Evolutionary conservation across 2,888 invertebrate species (phyloP), one percentile per base, ranked within the genome.

Genomic region (Muscina levida): DNA sequence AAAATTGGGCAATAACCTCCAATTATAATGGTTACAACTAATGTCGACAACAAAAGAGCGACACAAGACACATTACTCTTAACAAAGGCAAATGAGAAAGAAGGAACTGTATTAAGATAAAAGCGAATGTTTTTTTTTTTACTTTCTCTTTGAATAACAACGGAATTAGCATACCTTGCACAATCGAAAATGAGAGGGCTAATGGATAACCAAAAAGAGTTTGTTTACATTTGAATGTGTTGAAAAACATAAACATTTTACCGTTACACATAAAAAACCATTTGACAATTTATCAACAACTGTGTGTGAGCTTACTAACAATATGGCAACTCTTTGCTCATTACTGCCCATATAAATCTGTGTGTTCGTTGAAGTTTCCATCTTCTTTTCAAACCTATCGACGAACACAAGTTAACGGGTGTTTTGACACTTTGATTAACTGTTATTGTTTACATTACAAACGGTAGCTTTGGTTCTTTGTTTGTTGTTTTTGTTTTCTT

Each of bases 381-480:
- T 31, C 31, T 31, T 31, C 3, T 4, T 53, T 1, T 5, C 53
- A n/a, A 11, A 53, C 53, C 53, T 11, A 53, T 53, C 53, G 53
- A 42, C 53, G 53, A 42, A 42, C 37, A 59, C 39, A 59, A 10
- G 37, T 15, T 37, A 37, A 62, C 39, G 62, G 62, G 42, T 62
- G 26, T 48, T 76, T 72, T 77, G 72, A 72, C 67, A 77, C 51
- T 68, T 42, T 77, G 19, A 68, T 68, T 72, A 59, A 67, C 39
- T 77, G 66, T 57, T 57, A 42, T 42, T 72, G 72, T 77, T 66
- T 67, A 37, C 42, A 13, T 62, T 68, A 39, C 42, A 56, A n/a
- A n/a, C n/a, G n/a, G n/a, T 31, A 15, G 51, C 39, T 68, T 68
- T n/a, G n/a, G n/a, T n/a, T 22, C 68, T 72, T 77, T 15, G 44